Evolutionary conservation across 2,113 vertebrate genomes (phyloP).

Genomic region (Amphiprion percula): DNA sequence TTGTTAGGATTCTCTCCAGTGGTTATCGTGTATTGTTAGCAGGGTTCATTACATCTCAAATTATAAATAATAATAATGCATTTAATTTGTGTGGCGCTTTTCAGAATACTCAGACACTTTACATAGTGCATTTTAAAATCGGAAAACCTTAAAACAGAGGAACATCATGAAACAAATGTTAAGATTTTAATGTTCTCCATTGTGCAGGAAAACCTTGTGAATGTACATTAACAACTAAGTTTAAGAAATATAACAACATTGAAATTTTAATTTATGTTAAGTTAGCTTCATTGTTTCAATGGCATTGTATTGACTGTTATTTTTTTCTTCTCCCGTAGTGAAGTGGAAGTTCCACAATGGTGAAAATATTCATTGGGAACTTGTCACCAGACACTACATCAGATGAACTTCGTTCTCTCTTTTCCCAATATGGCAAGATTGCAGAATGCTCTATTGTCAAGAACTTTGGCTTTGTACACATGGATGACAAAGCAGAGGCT

Average conservation of each 20-base stretch:
- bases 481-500: slow-evolving; percentile 91
- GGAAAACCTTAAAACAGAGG: too few species aligned
- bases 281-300: not conserved
- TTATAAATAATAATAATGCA: too few species aligned
- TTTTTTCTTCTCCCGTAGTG: slow-evolving; percentile 17
- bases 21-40: too few species aligned
- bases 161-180: too few species aligned
- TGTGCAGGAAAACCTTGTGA: not conserved
- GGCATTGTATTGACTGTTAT: not conserved
- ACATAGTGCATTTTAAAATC: too few species aligned
- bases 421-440: slow-evolving; percentile 96
- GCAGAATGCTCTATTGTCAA: slow-evolving; percentile 97
- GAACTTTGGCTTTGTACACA: slow-evolving; percentile 97
- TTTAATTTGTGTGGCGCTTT: too few species aligned
- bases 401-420: slow-evolving; percentile 92
- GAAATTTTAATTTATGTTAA: too few species aligned
- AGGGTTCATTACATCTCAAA: too few species aligned
- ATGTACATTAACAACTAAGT: not conserved
- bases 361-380: slow-evolving; percentile 98
- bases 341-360: slow-evolving; percentile 85
- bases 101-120: too few species aligned
- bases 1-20: too few species aligned
- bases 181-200: too few species aligned
- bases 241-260: not conserved
- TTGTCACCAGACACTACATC: slow-evolving; percentile 92